phyloP scores from a whole-genome alignment of 2,797 vertebrate species.

The Enteromius trimaculatus region DNA sequence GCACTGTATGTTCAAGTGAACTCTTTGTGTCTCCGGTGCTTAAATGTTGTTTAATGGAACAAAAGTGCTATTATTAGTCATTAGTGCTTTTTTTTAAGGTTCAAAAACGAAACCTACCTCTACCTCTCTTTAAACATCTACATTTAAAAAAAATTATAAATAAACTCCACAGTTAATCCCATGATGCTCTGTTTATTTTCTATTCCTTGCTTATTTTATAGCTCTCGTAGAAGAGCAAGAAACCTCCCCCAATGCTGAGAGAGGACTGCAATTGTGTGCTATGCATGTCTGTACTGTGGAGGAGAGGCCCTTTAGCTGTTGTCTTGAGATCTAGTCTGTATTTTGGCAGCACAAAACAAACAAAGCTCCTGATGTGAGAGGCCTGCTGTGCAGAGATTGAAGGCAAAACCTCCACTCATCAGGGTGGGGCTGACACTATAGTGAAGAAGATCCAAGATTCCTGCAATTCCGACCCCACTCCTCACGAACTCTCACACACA shows the following conservation, averaged over 20 bases:
- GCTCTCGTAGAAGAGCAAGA: background rate
- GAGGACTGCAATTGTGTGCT: background rate
- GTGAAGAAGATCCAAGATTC: slow-evolving; percentile 66
- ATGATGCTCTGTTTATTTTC: slow-evolving; percentile 26
- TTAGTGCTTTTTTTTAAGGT: slow-evolving; percentile 60
- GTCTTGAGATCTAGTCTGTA: slow-evolving; percentile 67
- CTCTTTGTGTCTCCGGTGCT: slow-evolving; percentile 36
- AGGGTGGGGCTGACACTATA: slow-evolving; percentile 53
- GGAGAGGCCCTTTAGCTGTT: slow-evolving; percentile 58
- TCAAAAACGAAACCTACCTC: slow-evolving; percentile 68
- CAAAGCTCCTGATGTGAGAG: slow-evolving; percentile 66
- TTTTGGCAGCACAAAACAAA: slow-evolving; percentile 71
- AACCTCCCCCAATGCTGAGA: background rate
- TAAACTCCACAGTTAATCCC: slow-evolving; percentile 62
- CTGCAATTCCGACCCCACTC: slow-evolving; percentile 71
- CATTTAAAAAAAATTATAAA: slow-evolving; percentile 68
- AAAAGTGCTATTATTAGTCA: slow-evolving; percentile 33
- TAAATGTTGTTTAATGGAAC: slow-evolving; percentile 36
- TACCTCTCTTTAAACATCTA: slow-evolving; percentile 79
- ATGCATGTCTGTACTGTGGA: slow-evolving; percentile 39
- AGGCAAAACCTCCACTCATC: slow-evolving; percentile 58
- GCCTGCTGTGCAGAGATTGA: slow-evolving; percentile 60
- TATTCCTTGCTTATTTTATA: background rate
- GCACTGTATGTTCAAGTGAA: slow-evolving; percentile 65
- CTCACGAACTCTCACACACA: slow-evolving; percentile 60